phyloP scores from a whole-genome alignment of 2,797 vertebrate genomes.

The Coranthus polyacanthus region DNA sequence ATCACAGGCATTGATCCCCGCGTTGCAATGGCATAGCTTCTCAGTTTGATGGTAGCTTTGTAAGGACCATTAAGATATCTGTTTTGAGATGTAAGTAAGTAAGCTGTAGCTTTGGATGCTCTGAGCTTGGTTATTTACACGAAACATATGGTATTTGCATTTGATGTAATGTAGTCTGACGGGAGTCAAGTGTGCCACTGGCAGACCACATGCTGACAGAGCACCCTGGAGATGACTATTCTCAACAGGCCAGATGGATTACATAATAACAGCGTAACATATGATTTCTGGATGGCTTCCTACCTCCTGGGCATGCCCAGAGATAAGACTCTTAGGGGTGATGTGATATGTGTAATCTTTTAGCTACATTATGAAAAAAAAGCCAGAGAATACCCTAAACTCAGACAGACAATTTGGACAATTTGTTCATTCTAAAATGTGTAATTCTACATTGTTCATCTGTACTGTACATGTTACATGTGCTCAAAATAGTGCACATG shows the following conservation, averaged over 20 bases:
- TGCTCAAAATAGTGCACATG: neutral
- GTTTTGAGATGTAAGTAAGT: neutral
- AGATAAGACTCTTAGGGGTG: constrained; percentile 45
- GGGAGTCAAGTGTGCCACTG: constrained; percentile 39
- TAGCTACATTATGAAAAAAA: neutral
- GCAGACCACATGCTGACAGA: constrained; percentile 48
- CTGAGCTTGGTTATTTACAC: constrained; percentile 7
- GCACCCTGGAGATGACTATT: constrained; percentile 48
- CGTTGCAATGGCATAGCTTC: constrained; percentile 40
- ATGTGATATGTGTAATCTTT: constrained; percentile 56
- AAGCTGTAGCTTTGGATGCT: constrained; percentile 7
- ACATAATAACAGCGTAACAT: constrained; percentile 57
- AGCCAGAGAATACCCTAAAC: neutral
- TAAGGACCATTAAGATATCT: constrained; percentile 17
- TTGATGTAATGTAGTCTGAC: constrained; percentile 32
- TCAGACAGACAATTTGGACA: neutral
- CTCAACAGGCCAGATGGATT: constrained; percentile 57
- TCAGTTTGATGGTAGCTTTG: constrained; percentile 40
- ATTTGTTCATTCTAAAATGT: neutral
- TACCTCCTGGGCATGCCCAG: constrained; percentile 31
- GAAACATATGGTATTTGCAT: constrained; percentile 6
- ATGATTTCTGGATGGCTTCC: constrained; percentile 43
- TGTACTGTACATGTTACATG: neutral
- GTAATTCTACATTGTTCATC: neutral
- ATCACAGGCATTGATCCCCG: constrained; percentile 40